Percentiles rank a stretch among this genome's conserved stretches.
These are phyloP conservation scores for Stigmatopora nigra DNA, from an alignment of 2,113 vertebrate genomes.

Conservation along the genomic window DNA sequence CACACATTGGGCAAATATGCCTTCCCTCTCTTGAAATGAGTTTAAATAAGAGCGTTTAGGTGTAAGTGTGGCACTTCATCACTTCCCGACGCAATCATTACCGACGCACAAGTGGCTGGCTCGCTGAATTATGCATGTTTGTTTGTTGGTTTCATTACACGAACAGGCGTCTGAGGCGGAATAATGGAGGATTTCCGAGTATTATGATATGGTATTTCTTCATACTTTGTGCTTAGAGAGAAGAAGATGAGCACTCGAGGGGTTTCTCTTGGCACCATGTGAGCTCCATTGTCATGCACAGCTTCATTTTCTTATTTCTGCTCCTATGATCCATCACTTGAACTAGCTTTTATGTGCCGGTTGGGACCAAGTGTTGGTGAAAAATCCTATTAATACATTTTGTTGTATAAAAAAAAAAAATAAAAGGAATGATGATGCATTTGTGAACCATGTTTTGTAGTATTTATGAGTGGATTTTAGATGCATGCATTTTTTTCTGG, in stretches of 20 bases:
- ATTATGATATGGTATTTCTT: conserved; percentile 28
- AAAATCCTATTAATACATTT: background rate
- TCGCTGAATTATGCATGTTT: conserved; percentile 62
- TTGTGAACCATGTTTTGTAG: too few species aligned
- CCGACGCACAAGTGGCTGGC: conserved; percentile 27
- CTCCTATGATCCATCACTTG: conserved; percentile 7
- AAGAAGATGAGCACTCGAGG: conserved; percentile 33
- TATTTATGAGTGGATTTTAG: too few species aligned
- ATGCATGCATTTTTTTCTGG: too few species aligned
- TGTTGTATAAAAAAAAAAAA: background rate
- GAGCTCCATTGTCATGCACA: conserved; percentile 26
- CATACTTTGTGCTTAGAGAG: conserved; percentile 12
- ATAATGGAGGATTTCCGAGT: conserved; percentile 41
- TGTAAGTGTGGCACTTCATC: conserved; percentile 47
- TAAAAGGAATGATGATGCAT: background rate
- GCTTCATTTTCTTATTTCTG: conserved; percentile 15
- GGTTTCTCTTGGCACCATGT: conserved; percentile 8
- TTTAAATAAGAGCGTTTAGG: conserved; percentile 48
- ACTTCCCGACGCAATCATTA: conserved; percentile 48
- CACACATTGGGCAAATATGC: conserved; percentile 9
- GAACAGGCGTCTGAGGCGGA: conserved; percentile 49
- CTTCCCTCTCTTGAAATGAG: conserved; percentile 35
- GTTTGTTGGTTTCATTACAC: conserved; percentile 56
- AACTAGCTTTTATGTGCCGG: conserved; percentile 1
- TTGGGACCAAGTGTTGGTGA: conserved; percentile 2